Conservation (phyloP, 2,113 vertebrate species). For the Hypanus sabinus region DNA sequence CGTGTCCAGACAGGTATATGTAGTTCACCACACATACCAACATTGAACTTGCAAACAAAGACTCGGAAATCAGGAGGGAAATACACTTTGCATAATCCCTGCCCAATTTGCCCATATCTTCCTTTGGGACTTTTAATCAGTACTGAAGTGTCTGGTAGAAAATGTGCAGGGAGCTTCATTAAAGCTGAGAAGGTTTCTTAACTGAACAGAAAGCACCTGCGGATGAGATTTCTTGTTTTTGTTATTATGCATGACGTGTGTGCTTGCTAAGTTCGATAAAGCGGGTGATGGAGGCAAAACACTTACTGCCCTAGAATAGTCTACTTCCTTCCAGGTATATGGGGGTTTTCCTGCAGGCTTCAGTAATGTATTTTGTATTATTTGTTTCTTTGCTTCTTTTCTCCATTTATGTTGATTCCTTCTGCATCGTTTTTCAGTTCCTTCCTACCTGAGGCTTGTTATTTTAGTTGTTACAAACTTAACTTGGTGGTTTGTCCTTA, state of each 20-base stretch:
- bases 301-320: background rate
- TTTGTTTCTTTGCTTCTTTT: background rate
- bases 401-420: background rate
- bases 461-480: background rate
- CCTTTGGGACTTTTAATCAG: slow-evolving; percentile 18
- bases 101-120: slow-evolving; percentile 2
- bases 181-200: background rate
- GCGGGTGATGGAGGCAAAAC: background rate
- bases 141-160: slow-evolving; percentile 8
- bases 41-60: background rate
- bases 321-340: background rate
- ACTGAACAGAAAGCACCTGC: background rate
- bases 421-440: background rate
- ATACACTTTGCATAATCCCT: background rate
- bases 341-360: background rate
- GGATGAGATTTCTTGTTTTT: background rate
- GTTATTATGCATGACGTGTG: background rate
- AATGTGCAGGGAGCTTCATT: slow-evolving; percentile 27
- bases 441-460: background rate
- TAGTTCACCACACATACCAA: no score
- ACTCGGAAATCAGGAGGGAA: background rate
- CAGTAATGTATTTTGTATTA: background rate
- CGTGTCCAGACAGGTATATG: no score
- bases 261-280: background rate
- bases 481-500: background rate